phyloP scores from a whole-genome alignment of 2,797 vertebrate genomes.

The Corythornis leucogaster region DNA sequence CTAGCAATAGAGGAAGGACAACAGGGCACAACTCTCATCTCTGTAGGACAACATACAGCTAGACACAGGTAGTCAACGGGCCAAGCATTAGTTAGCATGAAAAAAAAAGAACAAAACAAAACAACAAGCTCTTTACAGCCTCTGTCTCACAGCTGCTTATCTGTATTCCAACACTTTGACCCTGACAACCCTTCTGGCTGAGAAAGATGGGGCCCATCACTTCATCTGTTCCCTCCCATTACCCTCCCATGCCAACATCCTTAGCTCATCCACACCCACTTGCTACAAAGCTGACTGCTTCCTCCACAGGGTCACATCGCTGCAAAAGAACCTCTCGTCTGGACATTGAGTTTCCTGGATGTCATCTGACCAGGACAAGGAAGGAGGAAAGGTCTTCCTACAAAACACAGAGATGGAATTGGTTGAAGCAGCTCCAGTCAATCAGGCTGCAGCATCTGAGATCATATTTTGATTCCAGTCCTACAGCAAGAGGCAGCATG shows the following conservation, averaged over 20 bases:
- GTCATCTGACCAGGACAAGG: not conserved
- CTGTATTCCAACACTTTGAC: not conserved
- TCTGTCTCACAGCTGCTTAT: conserved; percentile 15
- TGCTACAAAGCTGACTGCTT: not conserved
- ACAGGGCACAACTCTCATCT: not conserved
- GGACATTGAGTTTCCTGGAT: not conserved
- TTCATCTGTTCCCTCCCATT: not conserved
- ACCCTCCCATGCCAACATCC: not conserved
- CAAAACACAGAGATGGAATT: not conserved
- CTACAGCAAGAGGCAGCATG: conserved; percentile 35
- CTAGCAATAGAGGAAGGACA: not conserved
- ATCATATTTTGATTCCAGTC: conserved; percentile 58
- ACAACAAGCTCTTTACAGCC: not conserved
- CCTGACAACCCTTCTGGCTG: not conserved
- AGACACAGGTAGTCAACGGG: not conserved
- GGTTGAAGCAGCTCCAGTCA: conserved; percentile 31
- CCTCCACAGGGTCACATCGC: not conserved
- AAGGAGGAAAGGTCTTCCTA: conserved; percentile 4
- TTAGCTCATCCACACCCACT: not conserved
- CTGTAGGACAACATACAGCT: not conserved
- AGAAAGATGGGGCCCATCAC: not conserved
- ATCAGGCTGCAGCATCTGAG: conserved; percentile 10
- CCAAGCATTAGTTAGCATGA: not conserved
- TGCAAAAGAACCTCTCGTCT: not conserved
- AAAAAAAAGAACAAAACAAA: not conserved